Percentiles rank a stretch among this genome's conserved stretches.
Conservation (phyloP, 2,888 invertebrate species). For the Shargacucullia verbasci region DNA sequence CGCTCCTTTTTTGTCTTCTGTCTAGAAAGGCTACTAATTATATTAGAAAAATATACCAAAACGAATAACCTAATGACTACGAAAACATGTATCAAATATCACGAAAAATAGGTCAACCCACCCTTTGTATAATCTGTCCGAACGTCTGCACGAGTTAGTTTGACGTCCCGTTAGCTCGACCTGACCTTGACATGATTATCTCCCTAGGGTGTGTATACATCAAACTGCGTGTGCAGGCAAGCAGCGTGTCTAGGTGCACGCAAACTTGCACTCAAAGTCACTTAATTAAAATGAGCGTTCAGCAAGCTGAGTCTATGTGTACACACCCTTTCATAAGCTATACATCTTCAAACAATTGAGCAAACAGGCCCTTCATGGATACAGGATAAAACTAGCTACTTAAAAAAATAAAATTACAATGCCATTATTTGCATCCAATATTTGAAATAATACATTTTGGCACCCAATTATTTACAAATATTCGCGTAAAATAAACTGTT, state of each 20-base stretch:
- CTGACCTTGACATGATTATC: slow-evolving; percentile 42
- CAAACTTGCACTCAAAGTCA: background rate
- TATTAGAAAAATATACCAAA: too few species aligned
- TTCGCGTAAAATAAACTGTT: slow-evolving; percentile 35
- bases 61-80: slow-evolving; percentile 1
- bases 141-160: slow-evolving; percentile 5
- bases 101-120: background rate
- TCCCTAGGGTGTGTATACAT: slow-evolving; percentile 28
- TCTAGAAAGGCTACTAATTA: too few species aligned
- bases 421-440: slow-evolving; percentile 27
- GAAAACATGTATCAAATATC: too few species aligned
- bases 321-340: slow-evolving; percentile 10
- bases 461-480: slow-evolving; percentile 49
- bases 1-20: too few species aligned
- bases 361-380: slow-evolving; percentile 36
- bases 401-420: slow-evolving; percentile 53
- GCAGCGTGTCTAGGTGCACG: background rate
- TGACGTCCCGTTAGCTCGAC: slow-evolving; percentile 38
- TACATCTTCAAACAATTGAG: slow-evolving; percentile 40
- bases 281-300: too few species aligned
- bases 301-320: slow-evolving; percentile 4
- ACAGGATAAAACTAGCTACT: slow-evolving; percentile 33
- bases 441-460: slow-evolving; percentile 45
- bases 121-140: slow-evolving; percentile 13
- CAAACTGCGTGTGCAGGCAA: too few species aligned